Evolutionary conservation across 2,113 vertebrate species (phyloP).

Genomic region (Oryzias woworae): DNA sequence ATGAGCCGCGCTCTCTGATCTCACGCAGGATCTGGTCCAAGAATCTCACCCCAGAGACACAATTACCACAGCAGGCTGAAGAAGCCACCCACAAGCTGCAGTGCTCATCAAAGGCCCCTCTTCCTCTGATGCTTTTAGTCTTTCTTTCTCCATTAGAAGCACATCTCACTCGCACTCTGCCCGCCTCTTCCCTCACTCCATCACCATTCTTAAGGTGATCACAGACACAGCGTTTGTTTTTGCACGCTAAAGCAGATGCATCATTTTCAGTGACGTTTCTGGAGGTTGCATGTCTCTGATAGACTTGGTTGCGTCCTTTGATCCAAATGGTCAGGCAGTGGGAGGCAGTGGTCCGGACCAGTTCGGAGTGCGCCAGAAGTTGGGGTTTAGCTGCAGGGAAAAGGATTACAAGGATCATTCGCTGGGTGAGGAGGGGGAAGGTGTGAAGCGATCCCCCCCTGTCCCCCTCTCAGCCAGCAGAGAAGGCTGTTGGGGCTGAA

Average conservation of each 20-base stretch:
- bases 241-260: background rate
- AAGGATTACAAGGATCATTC: constrained; percentile 95
- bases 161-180: constrained; percentile 24
- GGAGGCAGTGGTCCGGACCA: constrained; percentile 47
- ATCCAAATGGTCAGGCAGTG: constrained; percentile 22
- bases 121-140: constrained; percentile 29
- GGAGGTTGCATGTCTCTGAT: no score
- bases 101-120: constrained; percentile 54
- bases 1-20: constrained; percentile 59
- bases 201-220: background rate
- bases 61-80: constrained; percentile 73
- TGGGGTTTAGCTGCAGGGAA: constrained; percentile 81
- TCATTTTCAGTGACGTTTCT: no score
- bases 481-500: constrained; percentile 86
- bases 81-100: constrained; percentile 57
- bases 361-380: constrained; percentile 70
- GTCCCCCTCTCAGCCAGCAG: constrained; percentile 68
- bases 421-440: constrained; percentile 85
- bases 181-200: constrained; percentile 3
- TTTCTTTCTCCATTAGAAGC: constrained; percentile 38
- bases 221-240: background rate
- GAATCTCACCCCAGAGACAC: constrained; percentile 65
- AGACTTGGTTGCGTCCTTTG: background rate
- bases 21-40: constrained; percentile 57
- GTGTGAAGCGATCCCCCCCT: constrained; percentile 79